Evolutionary conservation across 2,888 invertebrate species (phyloP).

Genomic region (Allophyes oxyacanthae): DNA sequence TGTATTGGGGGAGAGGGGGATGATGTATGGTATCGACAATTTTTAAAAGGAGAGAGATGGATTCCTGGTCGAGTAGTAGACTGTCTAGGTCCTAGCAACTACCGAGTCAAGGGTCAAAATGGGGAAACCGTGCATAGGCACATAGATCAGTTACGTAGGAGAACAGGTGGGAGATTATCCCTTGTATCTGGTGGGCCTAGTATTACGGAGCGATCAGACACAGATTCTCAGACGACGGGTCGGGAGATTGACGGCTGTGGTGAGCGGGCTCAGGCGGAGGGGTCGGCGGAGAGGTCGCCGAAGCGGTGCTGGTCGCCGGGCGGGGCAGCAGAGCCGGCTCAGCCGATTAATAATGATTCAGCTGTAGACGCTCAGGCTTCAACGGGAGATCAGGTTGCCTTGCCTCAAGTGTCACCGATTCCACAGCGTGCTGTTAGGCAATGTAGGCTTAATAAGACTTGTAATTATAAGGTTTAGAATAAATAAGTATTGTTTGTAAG

Average conservation of each 20-base stretch:
- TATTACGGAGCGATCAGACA: neutral
- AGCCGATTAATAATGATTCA: neutral
- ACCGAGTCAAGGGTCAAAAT: neutral
- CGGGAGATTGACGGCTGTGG: no score
- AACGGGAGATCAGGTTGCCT: neutral
- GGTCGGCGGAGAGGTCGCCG: neutral
- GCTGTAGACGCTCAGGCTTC: neutral
- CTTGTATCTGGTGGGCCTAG: neutral
- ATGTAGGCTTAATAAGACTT: neutral
- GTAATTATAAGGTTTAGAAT: no score
- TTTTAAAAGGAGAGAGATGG: slow-evolving; percentile 4
- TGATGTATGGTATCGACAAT: slow-evolving; percentile 2
- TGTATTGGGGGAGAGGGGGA: neutral
- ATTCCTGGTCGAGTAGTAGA: neutral
- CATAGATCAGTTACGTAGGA: neutral
- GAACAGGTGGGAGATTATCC: neutral
- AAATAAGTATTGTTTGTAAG: no score
- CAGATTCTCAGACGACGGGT: neutral
- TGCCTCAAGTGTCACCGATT: neutral
- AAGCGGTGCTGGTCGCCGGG: neutral
- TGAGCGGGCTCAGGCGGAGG: neutral
- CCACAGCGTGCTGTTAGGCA: neutral
- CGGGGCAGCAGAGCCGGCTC: no score
- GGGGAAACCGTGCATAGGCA: neutral
- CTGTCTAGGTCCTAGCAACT: neutral